These are phyloP conservation scores for Periplaneta americana DNA, from an alignment of 1,140 invertebrate species.

Conservation along the genomic window DNA sequence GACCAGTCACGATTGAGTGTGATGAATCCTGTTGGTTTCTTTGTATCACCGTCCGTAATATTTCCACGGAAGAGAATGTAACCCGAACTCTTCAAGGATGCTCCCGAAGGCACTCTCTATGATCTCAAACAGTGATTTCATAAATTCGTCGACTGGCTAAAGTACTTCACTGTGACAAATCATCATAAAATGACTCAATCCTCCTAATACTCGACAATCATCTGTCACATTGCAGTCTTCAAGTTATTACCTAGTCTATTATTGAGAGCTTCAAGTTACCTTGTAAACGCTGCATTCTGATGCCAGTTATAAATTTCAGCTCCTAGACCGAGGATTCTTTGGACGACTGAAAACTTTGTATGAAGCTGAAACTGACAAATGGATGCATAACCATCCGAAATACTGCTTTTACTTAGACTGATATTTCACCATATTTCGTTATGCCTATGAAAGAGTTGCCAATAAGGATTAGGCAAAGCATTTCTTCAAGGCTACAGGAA, in stretches of 20 bases:
- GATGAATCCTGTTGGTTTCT: not conserved
- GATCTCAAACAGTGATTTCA: not conserved
- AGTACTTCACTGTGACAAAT: not conserved
- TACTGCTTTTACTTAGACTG: not conserved
- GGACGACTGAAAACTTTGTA: not conserved
- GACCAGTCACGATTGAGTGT: not conserved
- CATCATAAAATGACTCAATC: not conserved
- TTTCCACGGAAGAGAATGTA: not conserved
- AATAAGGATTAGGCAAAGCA: not conserved
- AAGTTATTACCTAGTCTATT: not conserved
- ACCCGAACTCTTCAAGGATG: no score
- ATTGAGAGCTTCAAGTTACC: not conserved
- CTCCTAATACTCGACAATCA: not conserved
- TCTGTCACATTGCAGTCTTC: not conserved
- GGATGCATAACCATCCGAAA: not conserved
- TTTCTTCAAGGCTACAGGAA: not conserved
- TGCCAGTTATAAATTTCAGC: not conserved
- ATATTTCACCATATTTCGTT: not conserved
- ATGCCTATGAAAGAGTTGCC: not conserved
- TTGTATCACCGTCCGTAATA: not conserved
- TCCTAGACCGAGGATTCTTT: not conserved
- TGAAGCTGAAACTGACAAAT: not conserved
- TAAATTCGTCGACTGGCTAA: not conserved
- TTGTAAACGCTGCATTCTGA: not conserved
- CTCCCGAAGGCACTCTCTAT: not conserved